These are phyloP conservation scores for Oryzias dopingdopingensis DNA, from an alignment of 2,797 vertebrate species.

Conservation along the genomic window DNA sequence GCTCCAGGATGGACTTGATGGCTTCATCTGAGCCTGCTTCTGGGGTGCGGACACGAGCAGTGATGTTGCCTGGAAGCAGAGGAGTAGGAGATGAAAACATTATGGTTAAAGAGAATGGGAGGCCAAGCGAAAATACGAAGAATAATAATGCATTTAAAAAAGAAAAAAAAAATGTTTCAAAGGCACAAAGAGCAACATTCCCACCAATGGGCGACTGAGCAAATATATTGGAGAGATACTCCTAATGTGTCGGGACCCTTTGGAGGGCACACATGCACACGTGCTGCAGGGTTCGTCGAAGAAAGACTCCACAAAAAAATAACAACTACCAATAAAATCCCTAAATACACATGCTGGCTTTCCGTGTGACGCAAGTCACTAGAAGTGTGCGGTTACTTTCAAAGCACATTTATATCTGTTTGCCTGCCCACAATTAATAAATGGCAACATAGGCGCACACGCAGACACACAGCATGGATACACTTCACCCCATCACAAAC, in stretches of 20 bases:
- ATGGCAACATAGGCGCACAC: conserved; percentile 47
- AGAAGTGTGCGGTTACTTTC: conserved; percentile 51
- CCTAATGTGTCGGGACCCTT: conserved; percentile 42
- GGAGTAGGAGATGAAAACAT: conserved; percentile 36
- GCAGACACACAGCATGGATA: conserved; percentile 58
- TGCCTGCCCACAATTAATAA: conserved; percentile 52
- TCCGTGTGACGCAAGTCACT: conserved; percentile 70
- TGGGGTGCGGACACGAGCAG: conserved; percentile 88
- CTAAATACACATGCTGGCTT: conserved; percentile 71
- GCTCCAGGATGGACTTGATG: conserved; percentile 95
- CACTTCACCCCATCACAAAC: conserved; percentile 75
- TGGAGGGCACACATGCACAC: conserved; percentile 68
- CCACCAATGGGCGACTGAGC: conserved; percentile 53
- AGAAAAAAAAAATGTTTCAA: conserved; percentile 42
- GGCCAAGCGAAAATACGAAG: conserved; percentile 26
- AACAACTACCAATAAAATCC: conserved; percentile 67
- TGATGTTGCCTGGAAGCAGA: conserved; percentile 86
- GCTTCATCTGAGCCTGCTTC: conserved; percentile 93
- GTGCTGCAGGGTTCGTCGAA: conserved; percentile 51
- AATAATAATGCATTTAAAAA: conserved; percentile 15
- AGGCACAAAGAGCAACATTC: conserved; percentile 60
- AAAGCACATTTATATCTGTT: conserved; percentile 55
- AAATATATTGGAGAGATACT: conserved; percentile 46
- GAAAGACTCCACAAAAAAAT: conserved; percentile 64
- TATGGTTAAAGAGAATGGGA: conserved; percentile 34